Conservation (phyloP, 2,888 invertebrate species). For the Rhagophthalmus giganteus region DNA sequence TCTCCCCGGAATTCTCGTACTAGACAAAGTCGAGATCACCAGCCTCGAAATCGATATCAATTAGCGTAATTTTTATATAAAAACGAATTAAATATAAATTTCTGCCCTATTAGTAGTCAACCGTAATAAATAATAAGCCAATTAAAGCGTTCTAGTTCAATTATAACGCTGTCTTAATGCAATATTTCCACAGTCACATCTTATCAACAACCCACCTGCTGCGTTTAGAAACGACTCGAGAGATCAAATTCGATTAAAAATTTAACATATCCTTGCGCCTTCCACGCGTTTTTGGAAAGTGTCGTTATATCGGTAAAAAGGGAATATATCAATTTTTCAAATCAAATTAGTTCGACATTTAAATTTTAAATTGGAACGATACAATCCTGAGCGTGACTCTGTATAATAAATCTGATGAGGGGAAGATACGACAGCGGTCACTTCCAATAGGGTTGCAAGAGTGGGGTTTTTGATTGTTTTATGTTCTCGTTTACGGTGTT, state of each 20-base stretch:
- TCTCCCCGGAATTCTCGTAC: constrained; percentile 6
- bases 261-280: not conserved
- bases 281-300: constrained; percentile 11
- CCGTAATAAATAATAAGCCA: constrained; percentile 34
- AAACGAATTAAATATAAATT: constrained; percentile 6
- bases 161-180: constrained; percentile 13
- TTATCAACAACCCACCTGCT: not conserved
- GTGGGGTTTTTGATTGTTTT: constrained; percentile 33
- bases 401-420: constrained; percentile 32
- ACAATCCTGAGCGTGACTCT: constrained; percentile 37
- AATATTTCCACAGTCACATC: no score
- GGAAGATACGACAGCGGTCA: constrained; percentile 28
- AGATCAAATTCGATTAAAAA: no score
- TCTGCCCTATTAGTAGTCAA: constrained; percentile 13
- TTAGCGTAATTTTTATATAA: constrained; percentile 15
- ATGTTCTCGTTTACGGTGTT: constrained; percentile 28
- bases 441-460: constrained; percentile 30
- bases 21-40: constrained; percentile 15
- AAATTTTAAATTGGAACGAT: constrained; percentile 37
- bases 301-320: constrained; percentile 18
- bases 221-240: not conserved
- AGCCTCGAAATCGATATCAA: constrained; percentile 6
- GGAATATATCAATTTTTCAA: constrained; percentile 34
- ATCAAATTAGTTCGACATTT: constrained; percentile 37
- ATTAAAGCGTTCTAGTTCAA: constrained; percentile 32